A percentile compares a stretch with the other conserved stretches of the same genome.
phyloP scores from a whole-genome alignment of 1,140 invertebrate species.

The Acromyrmex echinatior region DNA sequence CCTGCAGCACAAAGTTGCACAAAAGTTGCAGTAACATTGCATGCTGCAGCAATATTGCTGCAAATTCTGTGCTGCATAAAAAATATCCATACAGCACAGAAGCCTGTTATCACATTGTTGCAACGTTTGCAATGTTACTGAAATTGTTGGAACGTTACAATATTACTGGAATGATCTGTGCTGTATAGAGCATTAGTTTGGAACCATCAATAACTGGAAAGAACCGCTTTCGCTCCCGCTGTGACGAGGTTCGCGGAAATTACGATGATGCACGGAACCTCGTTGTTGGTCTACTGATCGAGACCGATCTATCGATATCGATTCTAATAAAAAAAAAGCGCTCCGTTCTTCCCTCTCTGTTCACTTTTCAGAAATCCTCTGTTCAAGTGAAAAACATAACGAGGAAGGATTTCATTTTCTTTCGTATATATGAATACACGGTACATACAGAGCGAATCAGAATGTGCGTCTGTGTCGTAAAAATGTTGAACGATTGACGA shows the following conservation, averaged over 20 bases:
- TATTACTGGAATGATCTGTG: no score
- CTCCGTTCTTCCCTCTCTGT: constrained; percentile 39
- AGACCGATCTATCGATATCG: background rate
- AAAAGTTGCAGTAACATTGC: no score
- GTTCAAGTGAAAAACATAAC: constrained; percentile 35
- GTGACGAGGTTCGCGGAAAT: constrained; percentile 28
- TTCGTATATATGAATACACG: constrained; percentile 19
- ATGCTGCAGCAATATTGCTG: no score
- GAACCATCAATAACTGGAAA: background rate
- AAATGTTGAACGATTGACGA: constrained; percentile 30
- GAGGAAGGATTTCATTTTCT: constrained; percentile 45
- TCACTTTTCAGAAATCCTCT: constrained; percentile 40
- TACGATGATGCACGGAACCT: constrained; percentile 16
- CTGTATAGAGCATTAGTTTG: background rate
- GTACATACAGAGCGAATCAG: constrained; percentile 27
- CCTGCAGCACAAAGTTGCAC: no score
- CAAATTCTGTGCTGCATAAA: no score
- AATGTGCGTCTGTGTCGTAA: constrained; percentile 4
- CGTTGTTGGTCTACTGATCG: constrained; percentile 9
- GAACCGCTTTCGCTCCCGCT: background rate
- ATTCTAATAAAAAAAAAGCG: constrained; percentile 16
- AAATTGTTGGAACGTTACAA: no score
- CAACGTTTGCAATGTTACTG: no score
- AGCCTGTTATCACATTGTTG: no score
- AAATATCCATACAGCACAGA: background rate